Evolutionary conservation across 2,888 invertebrate genomes (phyloP).

Genomic region (Nudaria mundana): DNA sequence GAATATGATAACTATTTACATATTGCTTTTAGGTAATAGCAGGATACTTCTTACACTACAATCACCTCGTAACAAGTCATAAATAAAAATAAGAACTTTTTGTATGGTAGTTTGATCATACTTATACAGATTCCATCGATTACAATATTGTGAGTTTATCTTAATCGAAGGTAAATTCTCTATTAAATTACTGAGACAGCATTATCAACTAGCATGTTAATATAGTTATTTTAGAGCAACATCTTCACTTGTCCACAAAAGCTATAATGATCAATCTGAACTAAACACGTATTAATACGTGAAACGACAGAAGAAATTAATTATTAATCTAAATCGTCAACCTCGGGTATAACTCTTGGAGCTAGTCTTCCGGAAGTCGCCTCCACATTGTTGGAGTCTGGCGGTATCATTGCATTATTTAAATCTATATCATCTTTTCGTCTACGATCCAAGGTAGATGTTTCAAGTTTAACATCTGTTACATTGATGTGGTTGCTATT

Average conservation of each 20-base stretch:
- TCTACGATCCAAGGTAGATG: conserved; percentile 65
- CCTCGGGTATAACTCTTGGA: conserved; percentile 58
- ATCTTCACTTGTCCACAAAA: conserved; percentile 47
- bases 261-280: conserved; percentile 45
- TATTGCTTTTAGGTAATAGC: conserved; percentile 55
- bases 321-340: conserved; percentile 64
- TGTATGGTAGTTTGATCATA: conserved; percentile 35
- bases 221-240: conserved; percentile 35
- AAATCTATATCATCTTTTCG: conserved; percentile 41
- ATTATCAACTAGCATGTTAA: conserved; percentile 19
- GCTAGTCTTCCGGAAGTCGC: conserved; percentile 34
- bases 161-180: conserved; percentile 27
- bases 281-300: conserved; percentile 42
- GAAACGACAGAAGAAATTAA: conserved; percentile 42
- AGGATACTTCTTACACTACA: conserved; percentile 60
- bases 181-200: conserved; percentile 27
- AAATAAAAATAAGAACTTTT: conserved; percentile 40
- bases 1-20: conserved; percentile 65
- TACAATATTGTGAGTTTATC: conserved; percentile 35
- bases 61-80: conserved; percentile 52
- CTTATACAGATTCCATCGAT: conserved; percentile 32
- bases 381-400: conserved; percentile 23
- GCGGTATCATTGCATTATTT: conserved; percentile 43
- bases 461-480: conserved; percentile 37
- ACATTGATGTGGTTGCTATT: conserved; percentile 28